Evolutionary conservation across 2,888 invertebrate species (phyloP), one percentile per base, ranked within the genome.

Genomic region (Lissocephala sabroskyi): DNA sequence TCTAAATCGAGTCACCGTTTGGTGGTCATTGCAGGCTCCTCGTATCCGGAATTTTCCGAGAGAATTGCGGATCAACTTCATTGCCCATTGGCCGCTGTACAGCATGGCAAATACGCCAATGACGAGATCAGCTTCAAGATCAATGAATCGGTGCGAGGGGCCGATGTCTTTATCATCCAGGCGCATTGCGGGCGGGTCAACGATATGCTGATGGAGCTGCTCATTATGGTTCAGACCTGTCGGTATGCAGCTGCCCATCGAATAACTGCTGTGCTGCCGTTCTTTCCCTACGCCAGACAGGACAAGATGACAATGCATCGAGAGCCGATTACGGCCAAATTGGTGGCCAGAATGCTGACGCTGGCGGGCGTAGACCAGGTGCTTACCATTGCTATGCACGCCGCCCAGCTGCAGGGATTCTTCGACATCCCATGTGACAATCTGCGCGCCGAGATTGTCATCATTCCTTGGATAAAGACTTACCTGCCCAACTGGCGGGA

Each of bases 381-480:
- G 2, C 11, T 56, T 1, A 53, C 50, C 1, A 28, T 56, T 45
- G 39, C 53, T 9, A 9, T 53, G 39, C 56, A 56, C 11, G 17
- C 50, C 1, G 14, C 18, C 1, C 53, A 56, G 30, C 14, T 56
- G 7, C 56, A 56, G 45, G 56, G 47, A 4, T 56, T 56, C 40
- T 56, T 56, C 7, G 49, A 56, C 14, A 45, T 56, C 35, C 56
- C 56, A n/a, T 43, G 43, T n/a, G 49, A 52, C 9, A 56, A 56
- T 46, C 23, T 52, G 5, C 9, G 3, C 14, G 13, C 46, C 1
- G 29, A 33, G 7, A 11, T 14, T 1, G 23, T 19, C 2, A 5
- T 56, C 3, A 29, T 43, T 7, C 17, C 41, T 0, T 56, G 52
- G 44, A 46, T 56, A n/a, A 39, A 43, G 2, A n/a, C 17, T 0